Percentiles rank a stretch among this genome's conserved stretches.
Evolutionary conservation across 2,113 vertebrate species (phyloP).

Genomic region (Scolopax mira): DNA sequence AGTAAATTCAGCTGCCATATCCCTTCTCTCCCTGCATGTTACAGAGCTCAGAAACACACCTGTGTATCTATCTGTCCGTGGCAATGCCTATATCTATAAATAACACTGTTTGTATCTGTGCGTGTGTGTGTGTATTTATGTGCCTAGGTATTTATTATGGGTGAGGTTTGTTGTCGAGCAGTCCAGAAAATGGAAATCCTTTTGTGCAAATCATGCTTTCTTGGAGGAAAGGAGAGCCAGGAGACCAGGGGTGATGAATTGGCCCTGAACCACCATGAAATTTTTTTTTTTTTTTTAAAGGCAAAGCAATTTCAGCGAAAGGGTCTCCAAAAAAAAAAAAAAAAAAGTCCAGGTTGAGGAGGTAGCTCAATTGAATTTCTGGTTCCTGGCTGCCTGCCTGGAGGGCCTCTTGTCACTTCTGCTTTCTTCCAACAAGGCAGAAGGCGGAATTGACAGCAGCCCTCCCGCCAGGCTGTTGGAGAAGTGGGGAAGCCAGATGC

Average conservation of each 20-base stretch:
- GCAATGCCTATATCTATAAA: constrained; percentile 1
- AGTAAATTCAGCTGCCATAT: background rate
- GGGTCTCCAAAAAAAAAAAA: constrained; percentile 18
- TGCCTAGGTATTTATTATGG: background rate
- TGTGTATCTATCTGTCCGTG: background rate
- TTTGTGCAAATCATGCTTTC: background rate
- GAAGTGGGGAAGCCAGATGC: constrained; percentile 50
- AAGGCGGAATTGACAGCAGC: constrained; percentile 63
- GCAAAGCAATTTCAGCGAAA: constrained; percentile 30
- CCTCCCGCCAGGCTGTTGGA: constrained; percentile 50
- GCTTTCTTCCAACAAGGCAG: constrained; percentile 65
- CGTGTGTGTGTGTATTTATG: constrained; percentile 9
- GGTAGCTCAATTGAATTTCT: constrained; percentile 50
- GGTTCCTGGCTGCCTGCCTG: constrained; percentile 62
- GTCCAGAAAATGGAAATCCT: constrained; percentile 6
- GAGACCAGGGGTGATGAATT: background rate
- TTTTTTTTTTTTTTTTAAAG: background rate
- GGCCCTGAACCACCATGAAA: background rate
- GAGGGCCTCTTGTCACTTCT: constrained; percentile 64
- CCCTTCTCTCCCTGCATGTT: background rate
- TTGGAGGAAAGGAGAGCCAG: background rate
- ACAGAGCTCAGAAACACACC: background rate
- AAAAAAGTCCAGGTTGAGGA: constrained; percentile 42
- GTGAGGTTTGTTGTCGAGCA: background rate
- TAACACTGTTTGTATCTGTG: background rate